These are phyloP conservation scores for Peromyscus attwateri DNA, from an alignment of 2,797 vertebrate species.

Conservation along the genomic window DNA sequence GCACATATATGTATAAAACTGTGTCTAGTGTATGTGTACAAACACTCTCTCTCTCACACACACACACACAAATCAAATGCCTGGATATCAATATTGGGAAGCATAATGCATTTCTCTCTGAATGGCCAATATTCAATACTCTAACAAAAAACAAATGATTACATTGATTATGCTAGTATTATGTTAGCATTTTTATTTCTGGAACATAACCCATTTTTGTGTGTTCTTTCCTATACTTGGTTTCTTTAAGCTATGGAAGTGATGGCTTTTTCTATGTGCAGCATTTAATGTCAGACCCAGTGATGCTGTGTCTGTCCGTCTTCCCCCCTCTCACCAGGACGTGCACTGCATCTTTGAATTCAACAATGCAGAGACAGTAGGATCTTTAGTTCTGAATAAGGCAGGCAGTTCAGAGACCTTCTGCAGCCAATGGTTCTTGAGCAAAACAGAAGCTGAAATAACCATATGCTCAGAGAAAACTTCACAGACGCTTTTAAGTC, in stretches of 20 bases:
- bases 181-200: constrained; percentile 22
- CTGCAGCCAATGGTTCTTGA: background rate
- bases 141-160: background rate
- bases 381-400: background rate
- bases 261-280: background rate
- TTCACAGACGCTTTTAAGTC: constrained; percentile 22
- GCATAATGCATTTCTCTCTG: background rate
- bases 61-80: background rate
- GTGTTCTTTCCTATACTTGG: background rate
- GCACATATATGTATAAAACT: background rate
- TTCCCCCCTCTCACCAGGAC: background rate
- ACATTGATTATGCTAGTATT: background rate
- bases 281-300: background rate
- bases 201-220: background rate
- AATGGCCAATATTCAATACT: background rate
- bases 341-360: background rate
- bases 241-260: background rate
- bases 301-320: background rate
- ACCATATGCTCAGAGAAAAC: constrained; percentile 42
- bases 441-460: constrained; percentile 54
- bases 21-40: background rate
- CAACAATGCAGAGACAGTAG: background rate
- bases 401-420: constrained; percentile 3
- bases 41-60: background rate
- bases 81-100: background rate